phyloP scores from a whole-genome alignment of 2,888 invertebrate species.

The Athalia circularis region DNA sequence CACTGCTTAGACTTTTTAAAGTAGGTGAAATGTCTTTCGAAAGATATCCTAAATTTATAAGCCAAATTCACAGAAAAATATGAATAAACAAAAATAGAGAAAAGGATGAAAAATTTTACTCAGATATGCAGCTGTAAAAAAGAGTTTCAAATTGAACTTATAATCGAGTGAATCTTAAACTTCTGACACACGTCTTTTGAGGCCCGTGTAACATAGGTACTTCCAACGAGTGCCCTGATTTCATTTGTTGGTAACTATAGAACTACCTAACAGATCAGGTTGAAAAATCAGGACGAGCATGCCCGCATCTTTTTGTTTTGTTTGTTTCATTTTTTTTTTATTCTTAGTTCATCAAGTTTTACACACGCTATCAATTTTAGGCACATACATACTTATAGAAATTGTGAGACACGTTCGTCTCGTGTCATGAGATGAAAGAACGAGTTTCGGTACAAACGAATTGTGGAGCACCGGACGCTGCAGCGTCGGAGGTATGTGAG shows the following conservation, averaged over 20 bases:
- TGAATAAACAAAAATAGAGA: neutral
- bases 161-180: no score
- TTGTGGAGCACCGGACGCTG: neutral
- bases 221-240: neutral
- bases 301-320: neutral
- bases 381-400: neutral
- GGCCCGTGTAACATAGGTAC: neutral
- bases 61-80: neutral
- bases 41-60: neutral
- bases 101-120: neutral
- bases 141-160: no score
- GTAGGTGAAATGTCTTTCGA: neutral
- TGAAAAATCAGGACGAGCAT: neutral
- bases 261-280: neutral
- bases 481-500: no score
- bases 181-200: neutral
- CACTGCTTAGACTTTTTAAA: neutral
- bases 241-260: conserved; percentile 2
- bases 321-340: no score
- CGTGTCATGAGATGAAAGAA: neutral
- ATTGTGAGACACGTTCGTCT: neutral
- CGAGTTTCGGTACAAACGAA: neutral
- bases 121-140: no score
- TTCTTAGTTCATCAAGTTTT: conserved; percentile 11
- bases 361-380: conserved; percentile 6